Percentiles rank a stretch among this genome's conserved stretches.
Conservation (phyloP, 2,888 invertebrate species). For the Sminthurinus aureus region DNA sequence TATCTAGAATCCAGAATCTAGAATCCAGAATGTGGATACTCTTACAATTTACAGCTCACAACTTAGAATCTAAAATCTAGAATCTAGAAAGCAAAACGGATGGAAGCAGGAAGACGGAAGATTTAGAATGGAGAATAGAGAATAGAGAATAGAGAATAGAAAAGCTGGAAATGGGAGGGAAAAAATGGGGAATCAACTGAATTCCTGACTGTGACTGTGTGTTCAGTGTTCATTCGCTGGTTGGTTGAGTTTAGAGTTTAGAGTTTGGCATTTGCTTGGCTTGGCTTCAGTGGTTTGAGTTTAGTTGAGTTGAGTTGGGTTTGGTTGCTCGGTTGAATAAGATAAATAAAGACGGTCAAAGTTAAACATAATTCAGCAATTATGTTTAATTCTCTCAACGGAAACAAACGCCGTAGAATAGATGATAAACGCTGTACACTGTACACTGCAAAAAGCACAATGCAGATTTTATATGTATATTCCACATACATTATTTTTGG, state of each 20-base stretch:
- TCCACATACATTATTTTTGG: background rate
- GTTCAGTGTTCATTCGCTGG: background rate
- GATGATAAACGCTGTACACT: background rate
- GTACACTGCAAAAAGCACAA: background rate
- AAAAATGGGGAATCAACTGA: background rate
- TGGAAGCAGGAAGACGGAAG: no score
- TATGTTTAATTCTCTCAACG: background rate
- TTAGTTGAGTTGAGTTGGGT: no score
- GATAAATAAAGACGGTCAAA: constrained; percentile 37
- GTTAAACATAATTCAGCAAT: constrained; percentile 19
- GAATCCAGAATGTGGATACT: no score
- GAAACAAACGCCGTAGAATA: background rate
- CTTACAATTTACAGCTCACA: no score
- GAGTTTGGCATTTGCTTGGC: no score
- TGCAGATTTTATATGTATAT: no score
- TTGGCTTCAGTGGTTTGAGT: no score
- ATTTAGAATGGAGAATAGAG: background rate
- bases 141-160: no score
- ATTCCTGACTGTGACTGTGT: background rate
- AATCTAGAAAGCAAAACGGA: no score
- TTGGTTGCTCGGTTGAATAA: no score
- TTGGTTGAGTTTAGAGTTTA: no score
- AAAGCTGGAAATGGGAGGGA: background rate
- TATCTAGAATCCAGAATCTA: background rate
- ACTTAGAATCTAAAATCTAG: no score